Conservation (phyloP, 64 coral and sea anemone genomes). For the Astreopora myriophthalma region DNA sequence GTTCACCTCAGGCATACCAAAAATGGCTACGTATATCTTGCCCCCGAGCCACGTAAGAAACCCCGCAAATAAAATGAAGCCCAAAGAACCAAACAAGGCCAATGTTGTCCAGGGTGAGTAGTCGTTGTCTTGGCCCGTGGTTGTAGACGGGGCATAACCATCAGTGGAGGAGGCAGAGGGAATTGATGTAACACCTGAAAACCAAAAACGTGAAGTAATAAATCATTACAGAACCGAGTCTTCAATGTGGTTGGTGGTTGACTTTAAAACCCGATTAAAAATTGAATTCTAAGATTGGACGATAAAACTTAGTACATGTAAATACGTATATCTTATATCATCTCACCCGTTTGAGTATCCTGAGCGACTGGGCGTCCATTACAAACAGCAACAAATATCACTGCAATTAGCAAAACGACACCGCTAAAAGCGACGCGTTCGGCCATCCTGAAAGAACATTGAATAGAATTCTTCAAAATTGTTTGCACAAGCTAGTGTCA, state of each 20-base stretch:
- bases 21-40: not conserved
- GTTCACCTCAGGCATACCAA: not conserved
- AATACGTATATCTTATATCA: not conserved
- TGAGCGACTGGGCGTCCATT: not conserved
- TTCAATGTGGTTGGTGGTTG: not conserved
- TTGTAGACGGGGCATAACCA: not conserved
- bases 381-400: not conserved
- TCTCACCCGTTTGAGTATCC: not conserved
- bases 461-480: not conserved
- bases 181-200: not conserved
- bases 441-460: not conserved
- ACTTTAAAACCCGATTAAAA: no score
- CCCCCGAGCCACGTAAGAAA: not conserved
- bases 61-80: not conserved
- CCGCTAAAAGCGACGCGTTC: not conserved
- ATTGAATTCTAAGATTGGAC: not conserved
- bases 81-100: not conserved
- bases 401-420: not conserved
- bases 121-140: not conserved
- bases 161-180: not conserved
- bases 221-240: not conserved
- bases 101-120: not conserved
- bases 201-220: not conserved
- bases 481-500: not conserved
- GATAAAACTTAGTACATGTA: no score